Conservation (phyloP, 2,797 vertebrate species). For the Eospalax fontanierii region DNA sequence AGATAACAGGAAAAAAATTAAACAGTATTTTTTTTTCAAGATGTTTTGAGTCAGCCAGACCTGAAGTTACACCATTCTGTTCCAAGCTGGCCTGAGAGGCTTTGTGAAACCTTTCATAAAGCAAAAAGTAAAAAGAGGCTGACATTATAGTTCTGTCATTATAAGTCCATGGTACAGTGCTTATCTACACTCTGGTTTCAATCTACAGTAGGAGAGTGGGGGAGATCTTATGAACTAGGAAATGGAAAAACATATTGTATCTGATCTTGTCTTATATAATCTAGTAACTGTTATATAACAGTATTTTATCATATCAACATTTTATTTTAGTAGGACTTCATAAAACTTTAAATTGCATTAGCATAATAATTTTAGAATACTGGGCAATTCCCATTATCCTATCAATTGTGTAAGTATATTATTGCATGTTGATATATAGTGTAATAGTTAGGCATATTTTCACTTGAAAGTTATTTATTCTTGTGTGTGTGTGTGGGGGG, state of each 20-base stretch:
- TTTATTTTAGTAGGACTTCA: conserved; percentile 1
- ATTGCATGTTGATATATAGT: background rate
- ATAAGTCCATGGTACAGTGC: background rate
- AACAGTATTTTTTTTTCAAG: background rate
- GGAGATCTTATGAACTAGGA: background rate
- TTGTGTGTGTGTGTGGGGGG: background rate
- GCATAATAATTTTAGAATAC: background rate
- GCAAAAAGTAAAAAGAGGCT: background rate
- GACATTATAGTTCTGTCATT: background rate
- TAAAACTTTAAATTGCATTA: background rate
- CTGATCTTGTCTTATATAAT: background rate
- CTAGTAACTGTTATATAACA: conserved; percentile 11
- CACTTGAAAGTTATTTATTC: conserved; percentile 22
- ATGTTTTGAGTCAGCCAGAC: background rate
- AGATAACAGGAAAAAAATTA: background rate
- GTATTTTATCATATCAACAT: background rate
- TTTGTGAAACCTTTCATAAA: background rate
- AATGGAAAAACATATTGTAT: background rate
- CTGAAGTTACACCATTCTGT: background rate
- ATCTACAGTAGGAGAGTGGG: background rate
- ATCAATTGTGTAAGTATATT: background rate
- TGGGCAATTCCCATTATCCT: background rate
- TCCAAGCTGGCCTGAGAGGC: too few relatives aligned
- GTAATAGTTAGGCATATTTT: background rate
- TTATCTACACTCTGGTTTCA: background rate